Evolutionary conservation across 2,888 invertebrate species (phyloP).

Genomic region (Atherix ibis): DNA sequence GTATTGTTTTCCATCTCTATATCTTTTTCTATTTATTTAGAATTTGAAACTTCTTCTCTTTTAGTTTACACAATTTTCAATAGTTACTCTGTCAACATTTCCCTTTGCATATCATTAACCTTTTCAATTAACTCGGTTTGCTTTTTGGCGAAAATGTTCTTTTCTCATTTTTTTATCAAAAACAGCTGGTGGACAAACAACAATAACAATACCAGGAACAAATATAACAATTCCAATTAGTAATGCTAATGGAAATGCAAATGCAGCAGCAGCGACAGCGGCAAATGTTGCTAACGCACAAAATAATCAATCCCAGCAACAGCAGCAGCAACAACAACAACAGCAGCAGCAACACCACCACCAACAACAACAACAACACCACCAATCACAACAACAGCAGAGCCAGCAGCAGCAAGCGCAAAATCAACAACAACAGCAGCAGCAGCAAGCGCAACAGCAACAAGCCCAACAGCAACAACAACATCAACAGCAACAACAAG

Average conservation of each 20-base stretch:
- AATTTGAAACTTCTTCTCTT: too few species aligned
- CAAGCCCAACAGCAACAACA: constrained; percentile 11
- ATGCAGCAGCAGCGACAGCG: constrained; percentile 9
- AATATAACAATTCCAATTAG: constrained; percentile 40
- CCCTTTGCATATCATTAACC: constrained; percentile 2
- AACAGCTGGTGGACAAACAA: constrained; percentile 29
- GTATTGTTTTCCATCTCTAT: too few species aligned
- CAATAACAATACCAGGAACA: constrained; percentile 41
- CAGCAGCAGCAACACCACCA: constrained; percentile 16
- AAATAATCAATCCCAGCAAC: constrained; percentile 14
- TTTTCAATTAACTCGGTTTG: constrained; percentile 10
- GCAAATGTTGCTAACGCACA: constrained; percentile 12
- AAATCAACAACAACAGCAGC: constrained; percentile 10
- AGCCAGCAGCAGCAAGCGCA: constrained; percentile 16
- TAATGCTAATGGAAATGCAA: constrained; percentile 15
- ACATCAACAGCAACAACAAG: constrained; percentile 9
- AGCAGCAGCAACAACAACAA: constrained; percentile 16
- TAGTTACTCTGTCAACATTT: too few species aligned
- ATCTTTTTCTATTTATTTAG: too few species aligned
- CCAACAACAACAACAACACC: too few species aligned
- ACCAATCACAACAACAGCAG: constrained; percentile 21
- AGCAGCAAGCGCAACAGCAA: constrained; percentile 13
- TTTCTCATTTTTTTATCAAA: constrained; percentile 6
- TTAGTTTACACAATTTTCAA: too few species aligned
- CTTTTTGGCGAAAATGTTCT: constrained; percentile 9